Base-by-base conservation (phyloP, 2,888 invertebrate species). In the Chrysomela aeneicollis region DNA sequence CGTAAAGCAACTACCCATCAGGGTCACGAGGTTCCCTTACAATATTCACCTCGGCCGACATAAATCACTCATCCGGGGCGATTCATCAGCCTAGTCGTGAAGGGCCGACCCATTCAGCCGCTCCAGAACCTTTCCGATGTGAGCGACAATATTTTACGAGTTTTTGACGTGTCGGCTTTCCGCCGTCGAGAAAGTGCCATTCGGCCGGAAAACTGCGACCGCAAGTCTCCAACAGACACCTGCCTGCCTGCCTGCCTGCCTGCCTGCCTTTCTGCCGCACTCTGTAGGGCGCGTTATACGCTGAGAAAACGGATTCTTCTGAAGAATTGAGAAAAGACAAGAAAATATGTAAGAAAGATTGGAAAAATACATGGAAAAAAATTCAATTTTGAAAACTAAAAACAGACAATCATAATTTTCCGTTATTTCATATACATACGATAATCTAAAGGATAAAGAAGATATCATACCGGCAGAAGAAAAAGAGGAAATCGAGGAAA, bases 111-210 rank as follows among this genome's bases (percentile, higher is more conserved):
- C 63, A 66, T 68, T 66, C 67, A 64, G 61, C 65, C 32, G 66
- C 70, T 6, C 59, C 76, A 73, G 73, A 76, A 75, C 76, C 77
- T 78, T 78, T 78, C 76, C 80, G 82, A 84, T 84, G 83, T 84
- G 81, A 82, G 82, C 82, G 83, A 84, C 87, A 84, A 88, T 88
- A 88, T 87, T 88, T 88, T 86, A 88, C 86, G 86, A 87, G 86
- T 87, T 87, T 87, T 87, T 87, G 88, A 88, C 88, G 87, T 85
- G 69, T 84, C 84, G 35, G 12, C 35, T 85, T 85, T 83, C 84
- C 84, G 84, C 85, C 84, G 64, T 60, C 64, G 54, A 55, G 60
- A 60, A 35, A 6, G 35, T 35, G 5, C 5, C 35, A 35, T 35
- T 35, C 12, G 35, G 35, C 9, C 57, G 51, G 37, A 12, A 42